Evolutionary conservation across 2,888 invertebrate species (phyloP), one percentile per base, ranked within the genome.

Genomic region (Trichogramma evanescens): DNA sequence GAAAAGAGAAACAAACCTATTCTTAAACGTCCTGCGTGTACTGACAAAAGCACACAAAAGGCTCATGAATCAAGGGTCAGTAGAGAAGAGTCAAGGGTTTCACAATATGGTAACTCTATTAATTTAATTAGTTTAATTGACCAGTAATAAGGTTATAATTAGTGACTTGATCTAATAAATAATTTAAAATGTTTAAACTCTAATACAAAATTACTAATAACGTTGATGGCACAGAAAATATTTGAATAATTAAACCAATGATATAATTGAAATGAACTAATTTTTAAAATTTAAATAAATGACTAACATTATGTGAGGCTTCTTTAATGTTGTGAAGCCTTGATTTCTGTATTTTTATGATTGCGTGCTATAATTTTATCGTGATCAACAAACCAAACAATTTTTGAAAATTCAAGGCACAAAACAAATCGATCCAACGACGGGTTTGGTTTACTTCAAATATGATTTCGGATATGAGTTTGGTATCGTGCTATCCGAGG

Each of bases 391-490:
- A 26, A 26, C 26, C 26, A 26, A 26, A 26, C 26, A 26, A 26
- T 26, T 26, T 26, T 26, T 26, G 26, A 26, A 26, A 26, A 26
- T 26, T 26, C 26, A 26, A 88, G 89, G 89, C 76, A 87, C 87
- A 67, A 88, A 88, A 78, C 87, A 87, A 77, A 84, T 88, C 73
- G 88, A 89, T 75, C 87, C 88, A 66, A 86, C 87, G 71, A 88
- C 88, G 54, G 88, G 88, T 67, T 80, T 89, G 63, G 87, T 89
- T 72, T 89, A 89, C 80, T 89, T 89, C 82, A 89, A 89, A 80
- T 89, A 89, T 75, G 89, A 89, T 80, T 89, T 89, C 72, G 89
- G 89, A 68, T 89, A 89, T 76, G 89, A 89, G 76, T 89, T 89
- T 73, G 89, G 89, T 63, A 84, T 89, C 66, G 82, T 88, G 52